Evolutionary conservation across 2,113 vertebrate genomes (phyloP), one percentile per base, ranked within the genome.

Genomic region (Ifrita kowaldi): DNA sequence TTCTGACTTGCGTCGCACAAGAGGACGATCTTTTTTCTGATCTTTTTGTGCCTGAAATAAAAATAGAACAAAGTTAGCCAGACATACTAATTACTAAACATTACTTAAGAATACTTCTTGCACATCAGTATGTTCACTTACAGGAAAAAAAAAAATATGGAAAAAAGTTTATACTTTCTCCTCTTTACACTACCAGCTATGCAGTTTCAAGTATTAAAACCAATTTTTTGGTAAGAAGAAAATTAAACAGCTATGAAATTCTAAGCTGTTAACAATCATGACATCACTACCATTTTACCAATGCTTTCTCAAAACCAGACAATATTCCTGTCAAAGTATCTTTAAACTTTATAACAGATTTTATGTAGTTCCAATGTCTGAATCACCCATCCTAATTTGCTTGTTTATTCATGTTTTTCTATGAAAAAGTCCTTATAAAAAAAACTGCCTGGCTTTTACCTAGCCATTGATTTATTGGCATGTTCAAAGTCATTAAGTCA

Each of bases 1-100:
- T 98, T 99, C 99, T 1, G 99, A 99, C 98, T 99, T 99, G 98
- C 99, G 99, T 94, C 99, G 98, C 97, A 99, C 98, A 82, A 99
- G 89, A 27, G 99, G 98, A 86, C 99, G 99, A 96, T 99, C 99
- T 97, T 98, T 98, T 93, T 99, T 98, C 97, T 98, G 98, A 63
- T 99, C 99, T 97, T 98, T 99, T 89, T 97, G 98, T 95, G 98
- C 97, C 99, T 99, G 97, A 79, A 97, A 97, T 62, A n/a, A 93
- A 82, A 97, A 97, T 20, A 27, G 69, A 95, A 96, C 35, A 37
- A 79, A 44, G 33, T 96, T 75, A 89, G 80, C 33, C 20, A 77
- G 57, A 64, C 41, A 24, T 16, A 78, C 32, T 41, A 32, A 60
- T 60, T 30, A 52, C 13, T 57, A 10, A 73, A 74, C 4, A 56